Conservation (phyloP, 2,888 invertebrate species). For the Toxonevra muliebris region DNA sequence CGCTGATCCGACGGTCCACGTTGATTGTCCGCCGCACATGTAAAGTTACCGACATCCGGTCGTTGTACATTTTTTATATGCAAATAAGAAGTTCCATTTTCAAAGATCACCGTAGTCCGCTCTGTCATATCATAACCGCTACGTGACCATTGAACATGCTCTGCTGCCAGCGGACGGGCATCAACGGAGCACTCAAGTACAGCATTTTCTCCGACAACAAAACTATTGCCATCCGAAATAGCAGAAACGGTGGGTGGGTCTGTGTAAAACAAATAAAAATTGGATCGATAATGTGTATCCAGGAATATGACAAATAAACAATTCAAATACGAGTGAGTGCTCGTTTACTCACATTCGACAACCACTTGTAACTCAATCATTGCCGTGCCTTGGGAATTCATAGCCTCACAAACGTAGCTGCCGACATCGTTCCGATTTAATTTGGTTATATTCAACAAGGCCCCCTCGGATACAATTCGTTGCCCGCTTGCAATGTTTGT, state of each 20-base stretch:
- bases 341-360: slow-evolving; percentile 57
- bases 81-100: slow-evolving; percentile 56
- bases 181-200: slow-evolving; percentile 56
- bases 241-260: slow-evolving; percentile 57
- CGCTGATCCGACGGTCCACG: slow-evolving; percentile 51
- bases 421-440: slow-evolving; percentile 59
- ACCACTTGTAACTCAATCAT: slow-evolving; percentile 56
- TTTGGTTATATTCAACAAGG: slow-evolving; percentile 57
- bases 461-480: slow-evolving; percentile 57
- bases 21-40: slow-evolving; percentile 59
- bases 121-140: slow-evolving; percentile 56
- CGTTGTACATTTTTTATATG: slow-evolving; percentile 59
- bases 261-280: slow-evolving; percentile 31
- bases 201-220: slow-evolving; percentile 57
- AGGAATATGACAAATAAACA: background rate
- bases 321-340: too few relatives aligned
- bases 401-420: slow-evolving; percentile 58
- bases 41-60: slow-evolving; percentile 59
- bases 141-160: slow-evolving; percentile 58
- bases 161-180: slow-evolving; percentile 56
- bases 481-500: slow-evolving; percentile 52
- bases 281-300: too few relatives aligned
- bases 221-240: slow-evolving; percentile 56
- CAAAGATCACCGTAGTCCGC: slow-evolving; percentile 54
- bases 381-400: slow-evolving; percentile 59